Base-by-base conservation (phyloP, 2,797 vertebrate species). In the Eptatretus atami region DNA sequence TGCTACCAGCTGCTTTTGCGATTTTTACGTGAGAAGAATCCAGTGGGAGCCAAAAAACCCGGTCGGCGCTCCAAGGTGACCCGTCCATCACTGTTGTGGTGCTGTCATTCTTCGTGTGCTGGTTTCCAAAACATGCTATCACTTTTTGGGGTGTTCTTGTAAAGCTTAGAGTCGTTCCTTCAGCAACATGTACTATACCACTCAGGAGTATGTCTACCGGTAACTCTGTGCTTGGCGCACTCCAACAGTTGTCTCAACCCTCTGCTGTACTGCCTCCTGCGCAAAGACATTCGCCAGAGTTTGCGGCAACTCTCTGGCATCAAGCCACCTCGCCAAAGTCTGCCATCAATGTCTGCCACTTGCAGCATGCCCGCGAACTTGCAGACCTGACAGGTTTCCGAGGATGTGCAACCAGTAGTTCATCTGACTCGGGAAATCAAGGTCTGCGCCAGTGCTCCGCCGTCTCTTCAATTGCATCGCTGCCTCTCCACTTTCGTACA, bases 191-290 rank as follows among this genome's bases (percentile, higher is more conserved):
- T 81, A 75, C 70, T 76, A 74, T 19, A 67, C 64, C 10, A 70
- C 74, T 65, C 79, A 81, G 6, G 77, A 74, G 0, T 80, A 77
- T 12, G 69, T 80, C 52, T 82, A 77, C 67, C 80, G 0, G 67
- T 81, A 53, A 78, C 78, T 11, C 75, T 77, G 66, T 80, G 78
- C 69, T 67, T 84, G 69, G 80, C 79, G 1, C 80, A 83, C 60
- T 71, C 74, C 69, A 81, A 78, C 70, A 80, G 77, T 69, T 82
- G 80, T 70, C 75, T 83, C 64, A 83, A 82, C 70, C 82, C 81
- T 0, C 67, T 81, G 64, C 75, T 81, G 65, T 81, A 79, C 70
- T 81, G 81, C 69, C 72, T 83, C 52, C 75, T 78, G 6, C 70
- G 77, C 52, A 73, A 65, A 31, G 76, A 80, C 63, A 77, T 79